A percentile compares a stretch with the other conserved stretches of the same genome.
Evolutionary conservation across 2,888 invertebrate genomes (phyloP).

Genomic region (Willowsia nigromaculata): DNA sequence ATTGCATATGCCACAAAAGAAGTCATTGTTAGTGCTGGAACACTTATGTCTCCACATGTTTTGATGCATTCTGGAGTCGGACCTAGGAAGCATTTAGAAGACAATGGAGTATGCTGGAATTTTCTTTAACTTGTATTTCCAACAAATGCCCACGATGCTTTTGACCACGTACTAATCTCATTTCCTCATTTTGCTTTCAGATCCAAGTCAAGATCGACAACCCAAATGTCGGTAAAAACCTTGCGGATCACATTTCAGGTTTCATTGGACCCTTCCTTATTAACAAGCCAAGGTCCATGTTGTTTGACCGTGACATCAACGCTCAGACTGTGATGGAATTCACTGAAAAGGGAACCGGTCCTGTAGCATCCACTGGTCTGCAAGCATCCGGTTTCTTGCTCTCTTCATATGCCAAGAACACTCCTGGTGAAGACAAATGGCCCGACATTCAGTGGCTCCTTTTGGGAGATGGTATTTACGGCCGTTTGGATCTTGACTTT

Average conservation of each 20-base stretch:
- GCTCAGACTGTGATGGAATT: slow-evolving; percentile 72
- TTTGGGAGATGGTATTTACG: slow-evolving; percentile 74
- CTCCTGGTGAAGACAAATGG: slow-evolving; percentile 69
- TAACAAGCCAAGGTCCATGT: slow-evolving; percentile 73
- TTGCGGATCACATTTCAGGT: slow-evolving; percentile 74
- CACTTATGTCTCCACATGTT: slow-evolving; percentile 73
- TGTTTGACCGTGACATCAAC: slow-evolving; percentile 76
- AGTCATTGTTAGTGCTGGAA: slow-evolving; percentile 75
- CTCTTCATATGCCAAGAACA: slow-evolving; percentile 68
- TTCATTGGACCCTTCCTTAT: slow-evolving; percentile 76
- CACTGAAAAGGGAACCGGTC: slow-evolving; percentile 74
- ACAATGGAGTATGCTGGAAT: slow-evolving; percentile 60
- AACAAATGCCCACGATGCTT: not conserved
- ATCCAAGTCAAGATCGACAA: slow-evolving; percentile 74
- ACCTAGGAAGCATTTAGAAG: slow-evolving; percentile 73
- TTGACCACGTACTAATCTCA: not conserved
- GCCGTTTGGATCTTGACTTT: slow-evolving; percentile 71
- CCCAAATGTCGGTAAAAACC: slow-evolving; percentile 76
- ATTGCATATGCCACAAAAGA: slow-evolving; percentile 75
- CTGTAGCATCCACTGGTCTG: slow-evolving; percentile 74
- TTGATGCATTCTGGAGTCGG: slow-evolving; percentile 77
- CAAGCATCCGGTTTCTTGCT: slow-evolving; percentile 75
- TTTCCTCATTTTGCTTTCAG: slow-evolving; percentile 51
- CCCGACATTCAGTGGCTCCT: slow-evolving; percentile 77
- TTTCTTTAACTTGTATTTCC: not conserved